Conservation (phyloP, 2,113 vertebrate genomes). For the Tachysurus vachellii region DNA sequence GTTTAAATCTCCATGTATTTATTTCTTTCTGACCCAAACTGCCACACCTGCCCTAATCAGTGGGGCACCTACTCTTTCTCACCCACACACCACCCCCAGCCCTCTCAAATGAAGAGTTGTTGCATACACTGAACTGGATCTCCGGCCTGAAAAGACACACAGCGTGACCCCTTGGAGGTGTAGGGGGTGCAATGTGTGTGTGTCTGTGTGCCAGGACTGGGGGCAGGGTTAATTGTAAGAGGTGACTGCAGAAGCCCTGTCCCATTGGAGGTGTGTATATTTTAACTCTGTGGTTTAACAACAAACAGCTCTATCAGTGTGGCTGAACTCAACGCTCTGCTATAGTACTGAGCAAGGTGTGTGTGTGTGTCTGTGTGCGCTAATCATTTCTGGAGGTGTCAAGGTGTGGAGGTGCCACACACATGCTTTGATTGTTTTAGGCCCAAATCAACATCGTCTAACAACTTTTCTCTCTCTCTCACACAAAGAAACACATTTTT, state of each 20-base stretch:
- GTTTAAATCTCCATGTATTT: constrained; percentile 21
- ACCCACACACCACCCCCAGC: not conserved
- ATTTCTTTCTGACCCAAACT: constrained; percentile 10
- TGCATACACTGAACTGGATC: constrained; percentile 7
- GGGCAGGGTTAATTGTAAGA: constrained; percentile 25
- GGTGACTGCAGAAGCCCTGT: constrained; percentile 14
- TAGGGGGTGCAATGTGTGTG: not conserved
- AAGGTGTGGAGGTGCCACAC: not conserved
- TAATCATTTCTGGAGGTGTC: constrained; percentile 16
- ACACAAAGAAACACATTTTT: not conserved
- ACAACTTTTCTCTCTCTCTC: too few species aligned
- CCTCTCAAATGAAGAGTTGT: not conserved
- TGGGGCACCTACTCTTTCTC: not conserved
- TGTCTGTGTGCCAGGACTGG: not conserved
- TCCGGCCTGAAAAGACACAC: constrained; percentile 35
- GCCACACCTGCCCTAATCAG: constrained; percentile 16
- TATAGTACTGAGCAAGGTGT: not conserved
- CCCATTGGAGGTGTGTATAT: not conserved
- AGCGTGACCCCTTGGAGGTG: constrained; percentile 34
- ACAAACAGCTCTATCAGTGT: not conserved
- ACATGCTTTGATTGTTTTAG: not conserved
- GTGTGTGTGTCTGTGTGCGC: not conserved
- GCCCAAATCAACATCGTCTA: not conserved
- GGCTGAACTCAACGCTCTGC: not conserved
- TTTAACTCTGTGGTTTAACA: not conserved